A percentile compares a stretch with the other conserved stretches of the same genome.
These are phyloP conservation scores for Nothocercus julius DNA, from an alignment of 2,113 vertebrate genomes.

Conservation along the genomic window DNA sequence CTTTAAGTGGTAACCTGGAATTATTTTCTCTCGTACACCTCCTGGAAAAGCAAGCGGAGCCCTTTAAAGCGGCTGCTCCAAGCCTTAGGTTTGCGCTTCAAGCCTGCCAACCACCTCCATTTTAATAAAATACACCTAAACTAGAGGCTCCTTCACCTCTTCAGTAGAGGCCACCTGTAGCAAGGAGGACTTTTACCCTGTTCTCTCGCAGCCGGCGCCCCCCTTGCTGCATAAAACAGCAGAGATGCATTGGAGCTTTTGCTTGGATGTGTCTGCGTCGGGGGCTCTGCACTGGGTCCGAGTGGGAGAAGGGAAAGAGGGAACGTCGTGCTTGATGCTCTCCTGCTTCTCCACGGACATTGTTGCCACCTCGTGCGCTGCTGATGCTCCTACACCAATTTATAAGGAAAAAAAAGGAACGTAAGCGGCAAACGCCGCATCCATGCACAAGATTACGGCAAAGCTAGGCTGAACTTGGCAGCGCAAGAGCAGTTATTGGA, in stretches of 20 bases:
- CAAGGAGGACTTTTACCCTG: too few relatives aligned
- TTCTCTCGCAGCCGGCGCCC: neutral
- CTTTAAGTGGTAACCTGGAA: neutral
- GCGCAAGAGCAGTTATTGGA: neutral
- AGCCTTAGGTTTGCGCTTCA: neutral
- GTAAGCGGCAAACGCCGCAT: too few relatives aligned
- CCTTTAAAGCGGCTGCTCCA: too few relatives aligned
- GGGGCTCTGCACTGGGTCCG: neutral
- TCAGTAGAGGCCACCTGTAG: rapidly evolving
- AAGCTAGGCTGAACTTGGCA: neutral
- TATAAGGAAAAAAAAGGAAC: neutral
- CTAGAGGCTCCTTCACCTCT: neutral
- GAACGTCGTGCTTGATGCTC: too few relatives aligned
- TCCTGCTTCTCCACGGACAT: neutral
- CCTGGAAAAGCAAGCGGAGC: neutral
- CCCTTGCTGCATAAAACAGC: neutral
- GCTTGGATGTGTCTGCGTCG: neutral
- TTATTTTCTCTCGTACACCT: neutral
- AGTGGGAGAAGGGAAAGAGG: too few relatives aligned
- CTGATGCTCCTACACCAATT: neutral
- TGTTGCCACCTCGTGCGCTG: neutral
- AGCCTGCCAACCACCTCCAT: neutral
- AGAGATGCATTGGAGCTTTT: neutral
- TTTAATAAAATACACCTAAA: neutral
- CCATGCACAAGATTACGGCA: neutral